Conservation (phyloP, 2,888 invertebrate genomes). For the Caenorhabditis sp. region DNA sequence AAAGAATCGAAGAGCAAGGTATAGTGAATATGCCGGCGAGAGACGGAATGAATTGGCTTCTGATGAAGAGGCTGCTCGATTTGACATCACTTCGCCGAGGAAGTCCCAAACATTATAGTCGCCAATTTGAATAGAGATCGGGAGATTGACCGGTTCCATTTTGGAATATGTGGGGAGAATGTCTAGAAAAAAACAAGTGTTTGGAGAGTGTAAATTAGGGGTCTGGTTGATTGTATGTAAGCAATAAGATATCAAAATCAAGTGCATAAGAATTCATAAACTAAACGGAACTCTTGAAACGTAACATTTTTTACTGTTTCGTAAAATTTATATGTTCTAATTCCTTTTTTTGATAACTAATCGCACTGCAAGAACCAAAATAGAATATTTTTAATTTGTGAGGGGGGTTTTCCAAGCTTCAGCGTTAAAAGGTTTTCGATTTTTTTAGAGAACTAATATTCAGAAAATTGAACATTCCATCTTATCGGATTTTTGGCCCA, state of each 20-base stretch:
- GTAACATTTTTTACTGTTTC: not conserved
- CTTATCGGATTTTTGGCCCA: too few species aligned
- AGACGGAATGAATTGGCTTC: constrained; percentile 82
- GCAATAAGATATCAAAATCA: too few species aligned
- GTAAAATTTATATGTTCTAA: not conserved
- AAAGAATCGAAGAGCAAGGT: constrained; percentile 91
- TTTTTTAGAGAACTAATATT: too few species aligned
- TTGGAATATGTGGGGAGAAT: constrained; percentile 23
- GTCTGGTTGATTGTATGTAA: too few species aligned
- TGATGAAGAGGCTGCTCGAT: constrained; percentile 73
- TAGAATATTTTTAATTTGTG: too few species aligned
- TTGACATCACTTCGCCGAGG: constrained; percentile 49
- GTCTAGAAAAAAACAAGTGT: constrained; percentile 9
- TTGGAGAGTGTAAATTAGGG: too few species aligned
- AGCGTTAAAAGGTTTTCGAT: too few species aligned
- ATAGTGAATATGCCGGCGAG: constrained; percentile 94
- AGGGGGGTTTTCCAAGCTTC: too few species aligned
- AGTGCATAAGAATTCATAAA: not conserved
- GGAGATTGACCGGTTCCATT: constrained; percentile 26
- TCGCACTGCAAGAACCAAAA: too few species aligned
- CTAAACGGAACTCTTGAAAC: not conserved
- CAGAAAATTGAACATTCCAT: too few species aligned
- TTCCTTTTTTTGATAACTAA: not conserved
- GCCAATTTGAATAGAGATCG: constrained; percentile 52
- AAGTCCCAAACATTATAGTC: constrained; percentile 58